Evolutionary conservation across 2,113 vertebrate species (phyloP), one percentile per base, ranked within the genome.

Genomic region (Dryoscopus gambensis): DNA sequence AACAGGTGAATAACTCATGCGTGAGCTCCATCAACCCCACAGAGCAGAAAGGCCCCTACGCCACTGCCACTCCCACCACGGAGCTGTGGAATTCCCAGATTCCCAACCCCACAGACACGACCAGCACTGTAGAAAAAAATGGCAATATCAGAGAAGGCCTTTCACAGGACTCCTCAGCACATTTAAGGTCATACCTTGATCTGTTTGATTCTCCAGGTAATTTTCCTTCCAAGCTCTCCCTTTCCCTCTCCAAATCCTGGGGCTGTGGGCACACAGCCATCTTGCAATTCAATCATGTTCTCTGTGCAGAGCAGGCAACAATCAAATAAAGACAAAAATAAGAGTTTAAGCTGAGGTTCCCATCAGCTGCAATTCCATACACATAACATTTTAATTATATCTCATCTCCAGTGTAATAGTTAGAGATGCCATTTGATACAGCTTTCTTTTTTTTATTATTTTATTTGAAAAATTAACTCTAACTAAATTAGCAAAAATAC

Each of bases 341-440:
- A 75, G 87, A 95, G 92, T 96, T 92, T 87, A 93, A 87, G 85
- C 89, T 53, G 84, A 92, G 82, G 83, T 91, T 95, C 84, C 95
- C 87, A 96, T 93, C 90, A 95, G 94, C n/a, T 83, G 62, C 91
- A 92, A 91, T 94, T 73, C 91, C 89, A 95, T 85, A 95, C 93
- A 95, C 93, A 97, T 97, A 96, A 96, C 96, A 95, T 97, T 97
- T 96, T 97, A 97, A 97, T 91, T 94, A 96, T 93, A 96, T 95
- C 90, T 96, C 97, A 91, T 95, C 96, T 96, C 92, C 88, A 93
- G 77, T 74, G 81, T 81, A 93, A 96, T 95, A 96, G 95, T 94
- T 96, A 92, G 90, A 92, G 91, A 96, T 96, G 93, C 63, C 92
- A 97, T 97, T 95, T 95, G 94, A 96, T 97, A 92, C 88, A 93